A percentile compares a stretch with the other conserved stretches of the same genome.
phyloP scores from a whole-genome alignment of 2,113 vertebrate genomes.

The Pteruthius melanotis region DNA sequence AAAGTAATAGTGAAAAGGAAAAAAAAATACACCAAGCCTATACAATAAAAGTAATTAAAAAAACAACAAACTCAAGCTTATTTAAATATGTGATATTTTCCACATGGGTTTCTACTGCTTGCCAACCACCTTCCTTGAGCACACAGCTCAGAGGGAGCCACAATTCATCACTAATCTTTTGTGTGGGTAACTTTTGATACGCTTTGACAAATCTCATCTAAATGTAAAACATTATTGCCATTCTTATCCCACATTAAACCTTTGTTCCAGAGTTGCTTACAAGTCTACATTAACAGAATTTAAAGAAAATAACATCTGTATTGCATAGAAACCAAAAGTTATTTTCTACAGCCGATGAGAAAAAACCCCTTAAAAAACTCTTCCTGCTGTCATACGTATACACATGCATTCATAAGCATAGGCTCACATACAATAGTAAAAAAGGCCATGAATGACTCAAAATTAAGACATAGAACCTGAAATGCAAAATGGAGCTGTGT shows the following conservation, averaged over 20 bases:
- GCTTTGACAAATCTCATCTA: neutral
- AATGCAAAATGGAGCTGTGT: neutral
- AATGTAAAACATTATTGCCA: neutral
- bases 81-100: neutral
- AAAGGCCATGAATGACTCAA: neutral
- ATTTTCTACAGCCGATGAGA: neutral
- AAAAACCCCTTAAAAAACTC: neutral
- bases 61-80: rapidly evolving
- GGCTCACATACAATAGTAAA: neutral
- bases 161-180: neutral
- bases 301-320: neutral
- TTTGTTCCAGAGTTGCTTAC: neutral
- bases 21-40: neutral
- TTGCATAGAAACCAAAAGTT: neutral
- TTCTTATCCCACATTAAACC: neutral
- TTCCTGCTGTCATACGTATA: neutral
- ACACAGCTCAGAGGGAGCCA: neutral
- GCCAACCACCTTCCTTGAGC: neutral
- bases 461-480: neutral
- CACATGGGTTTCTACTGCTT: neutral
- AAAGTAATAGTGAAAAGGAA: neutral
- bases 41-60: neutral
- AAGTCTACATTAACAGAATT: neutral
- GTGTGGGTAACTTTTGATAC: neutral
- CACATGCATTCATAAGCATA: neutral